phyloP scores from a whole-genome alignment of 2,113 vertebrate genomes.

The Morphnarchus princeps region DNA sequence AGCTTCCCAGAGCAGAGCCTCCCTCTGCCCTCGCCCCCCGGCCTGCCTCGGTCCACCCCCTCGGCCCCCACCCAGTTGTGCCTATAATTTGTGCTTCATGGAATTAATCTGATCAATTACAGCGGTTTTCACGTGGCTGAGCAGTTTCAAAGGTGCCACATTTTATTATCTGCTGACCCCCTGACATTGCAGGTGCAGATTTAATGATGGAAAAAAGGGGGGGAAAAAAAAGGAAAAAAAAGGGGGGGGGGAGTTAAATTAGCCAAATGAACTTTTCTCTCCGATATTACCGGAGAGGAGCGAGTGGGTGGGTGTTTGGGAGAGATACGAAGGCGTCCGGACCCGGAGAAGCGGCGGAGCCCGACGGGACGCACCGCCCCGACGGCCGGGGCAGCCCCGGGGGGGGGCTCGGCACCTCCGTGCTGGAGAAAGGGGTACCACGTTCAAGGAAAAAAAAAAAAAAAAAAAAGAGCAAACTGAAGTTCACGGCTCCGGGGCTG shows the following conservation, averaged over 20 bases:
- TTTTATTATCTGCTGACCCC: slow-evolving; percentile 94
- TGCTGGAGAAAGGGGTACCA: background rate
- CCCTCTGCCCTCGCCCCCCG: too few relatives aligned
- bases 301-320: background rate
- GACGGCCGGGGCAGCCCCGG: background rate
- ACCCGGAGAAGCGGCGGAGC: background rate
- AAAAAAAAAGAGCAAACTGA: slow-evolving; percentile 51
- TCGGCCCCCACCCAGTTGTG: slow-evolving; percentile 16
- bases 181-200: slow-evolving; percentile 90
- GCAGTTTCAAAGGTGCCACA: slow-evolving; percentile 89
- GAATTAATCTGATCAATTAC: slow-evolving; percentile 80
- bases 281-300: background rate
- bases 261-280: slow-evolving; percentile 61
- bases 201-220: slow-evolving; percentile 66
- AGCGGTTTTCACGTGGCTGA: slow-evolving; percentile 83
- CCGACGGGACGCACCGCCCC: background rate
- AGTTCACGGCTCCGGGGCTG: slow-evolving; percentile 69
- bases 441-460: slow-evolving; percentile 44
- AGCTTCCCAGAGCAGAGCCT: too few relatives aligned
- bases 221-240: background rate
- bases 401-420: background rate
- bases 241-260: slow-evolving; percentile 11
- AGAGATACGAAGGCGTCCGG: background rate
- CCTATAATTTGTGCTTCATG: slow-evolving; percentile 64
- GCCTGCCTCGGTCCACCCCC: background rate